phyloP scores from a whole-genome alignment of 2,797 vertebrate genomes.

The Sebastes aleutianus region DNA sequence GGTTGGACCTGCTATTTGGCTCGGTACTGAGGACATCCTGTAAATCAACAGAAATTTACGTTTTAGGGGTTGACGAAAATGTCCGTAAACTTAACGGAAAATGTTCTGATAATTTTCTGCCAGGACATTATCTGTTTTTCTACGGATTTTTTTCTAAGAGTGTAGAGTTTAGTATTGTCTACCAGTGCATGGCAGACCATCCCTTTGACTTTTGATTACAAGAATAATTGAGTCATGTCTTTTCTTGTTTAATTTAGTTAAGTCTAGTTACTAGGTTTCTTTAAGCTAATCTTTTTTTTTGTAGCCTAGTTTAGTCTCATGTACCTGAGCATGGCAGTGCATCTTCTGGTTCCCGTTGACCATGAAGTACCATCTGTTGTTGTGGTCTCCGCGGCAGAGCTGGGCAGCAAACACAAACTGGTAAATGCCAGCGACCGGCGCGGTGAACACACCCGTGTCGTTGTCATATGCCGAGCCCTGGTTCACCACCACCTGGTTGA shows the following conservation, averaged over 20 bases:
- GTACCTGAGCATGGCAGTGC: slow-evolving; percentile 30
- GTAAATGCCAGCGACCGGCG: slow-evolving; percentile 21
- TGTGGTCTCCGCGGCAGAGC: slow-evolving; percentile 30
- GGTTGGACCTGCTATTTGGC: no score
- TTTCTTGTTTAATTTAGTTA: background rate
- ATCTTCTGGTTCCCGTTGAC: background rate
- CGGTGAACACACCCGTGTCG: slow-evolving; percentile 19
- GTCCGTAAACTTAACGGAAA: no score
- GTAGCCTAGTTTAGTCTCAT: background rate
- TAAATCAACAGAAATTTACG: no score
- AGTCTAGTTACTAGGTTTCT: background rate
- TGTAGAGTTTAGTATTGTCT: background rate
- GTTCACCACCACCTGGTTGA: slow-evolving; percentile 46
- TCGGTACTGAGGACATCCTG: no score
- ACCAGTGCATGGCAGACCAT: background rate
- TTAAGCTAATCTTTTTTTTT: background rate
- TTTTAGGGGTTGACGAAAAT: no score
- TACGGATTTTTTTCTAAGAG: no score
- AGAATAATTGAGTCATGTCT: no score
- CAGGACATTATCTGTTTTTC: no score
- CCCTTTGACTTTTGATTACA: background rate
- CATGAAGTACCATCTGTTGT: slow-evolving; percentile 4
- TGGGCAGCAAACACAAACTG: slow-evolving; percentile 50
- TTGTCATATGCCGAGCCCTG: slow-evolving; percentile 36
- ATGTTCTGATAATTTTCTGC: no score